These are phyloP conservation scores for Callinectes sapidus DNA, from an alignment of 2,888 invertebrate genomes.

Conservation along the genomic window DNA sequence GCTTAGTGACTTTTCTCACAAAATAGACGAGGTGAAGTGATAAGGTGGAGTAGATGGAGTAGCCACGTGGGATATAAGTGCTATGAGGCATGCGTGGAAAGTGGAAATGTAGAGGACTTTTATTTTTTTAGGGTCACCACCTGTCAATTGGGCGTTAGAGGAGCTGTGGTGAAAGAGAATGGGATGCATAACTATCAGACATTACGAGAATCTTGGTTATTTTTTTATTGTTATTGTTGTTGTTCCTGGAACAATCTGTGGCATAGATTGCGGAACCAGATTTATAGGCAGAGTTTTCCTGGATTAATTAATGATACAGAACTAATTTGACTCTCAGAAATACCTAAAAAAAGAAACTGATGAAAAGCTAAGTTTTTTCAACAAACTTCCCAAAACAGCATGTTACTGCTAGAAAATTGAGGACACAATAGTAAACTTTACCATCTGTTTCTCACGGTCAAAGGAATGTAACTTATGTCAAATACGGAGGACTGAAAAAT, in stretches of 20 bases:
- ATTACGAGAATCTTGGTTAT: not conserved
- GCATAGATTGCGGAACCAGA: not conserved
- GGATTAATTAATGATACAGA: not conserved
- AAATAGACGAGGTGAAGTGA: conserved; percentile 19
- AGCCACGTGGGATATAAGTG: conserved; percentile 15
- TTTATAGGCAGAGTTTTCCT: not conserved
- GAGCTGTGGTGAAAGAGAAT: not conserved
- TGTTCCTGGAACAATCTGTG: not conserved
- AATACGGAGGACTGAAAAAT: not conserved
- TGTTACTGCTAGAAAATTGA: not conserved
- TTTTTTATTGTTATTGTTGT: not conserved
- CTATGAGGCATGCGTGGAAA: not conserved
- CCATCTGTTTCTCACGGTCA: not conserved
- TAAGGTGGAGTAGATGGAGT: conserved; percentile 17
- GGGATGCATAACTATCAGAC: not conserved
- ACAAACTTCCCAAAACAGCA: not conserved
- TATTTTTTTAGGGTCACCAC: not conserved
- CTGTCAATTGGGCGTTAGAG: not conserved
- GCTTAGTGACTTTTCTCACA: conserved; percentile 28
- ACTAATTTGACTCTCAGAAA: not conserved
- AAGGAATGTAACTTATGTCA: not conserved
- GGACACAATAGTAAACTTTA: not conserved
- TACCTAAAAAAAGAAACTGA: not conserved
- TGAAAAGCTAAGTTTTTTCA: not conserved
- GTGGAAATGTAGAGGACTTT: not conserved